Percentiles rank a stretch among this genome's conserved stretches.
phyloP scores from a whole-genome alignment of 2,888 invertebrate species.

The Sarcophaga caerulescens region DNA sequence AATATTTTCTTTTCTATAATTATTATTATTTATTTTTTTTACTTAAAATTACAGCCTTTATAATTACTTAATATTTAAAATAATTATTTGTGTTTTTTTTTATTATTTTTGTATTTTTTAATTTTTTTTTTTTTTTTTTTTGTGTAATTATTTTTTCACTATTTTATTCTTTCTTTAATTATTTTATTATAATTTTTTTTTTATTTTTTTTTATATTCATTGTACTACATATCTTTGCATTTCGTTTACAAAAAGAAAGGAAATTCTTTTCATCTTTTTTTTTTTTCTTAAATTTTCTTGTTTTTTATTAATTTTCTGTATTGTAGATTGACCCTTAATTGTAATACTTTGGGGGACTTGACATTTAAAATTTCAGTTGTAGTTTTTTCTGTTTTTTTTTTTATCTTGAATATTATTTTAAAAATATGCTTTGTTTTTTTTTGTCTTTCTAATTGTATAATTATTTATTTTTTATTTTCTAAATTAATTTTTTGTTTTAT shows the following conservation, averaged over 20 bases:
- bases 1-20: constrained; percentile 62
- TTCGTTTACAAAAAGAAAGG: constrained; percentile 64
- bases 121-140: constrained; percentile 58
- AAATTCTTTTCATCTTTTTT: constrained; percentile 16
- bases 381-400: too few species aligned
- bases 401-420: too few species aligned
- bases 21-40: constrained; percentile 70
- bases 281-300: background rate
- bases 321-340: constrained; percentile 37
- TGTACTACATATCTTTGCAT: constrained; percentile 77
- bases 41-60: constrained; percentile 81
- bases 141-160: constrained; percentile 44
- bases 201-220: constrained; percentile 72
- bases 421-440: too few species aligned
- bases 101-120: too few species aligned
- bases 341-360: background rate
- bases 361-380: too few species aligned
- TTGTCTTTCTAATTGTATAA: too few species aligned
- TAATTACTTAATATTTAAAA: constrained; percentile 76
- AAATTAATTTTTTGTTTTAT: too few species aligned
- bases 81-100: constrained; percentile 56
- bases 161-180: constrained; percentile 40
- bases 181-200: constrained; percentile 69
- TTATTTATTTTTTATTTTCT: too few species aligned
- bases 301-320: constrained; percentile 29